Evolutionary conservation across 2,888 invertebrate species (phyloP).

Genomic region (Boloria euphrosyne): DNA sequence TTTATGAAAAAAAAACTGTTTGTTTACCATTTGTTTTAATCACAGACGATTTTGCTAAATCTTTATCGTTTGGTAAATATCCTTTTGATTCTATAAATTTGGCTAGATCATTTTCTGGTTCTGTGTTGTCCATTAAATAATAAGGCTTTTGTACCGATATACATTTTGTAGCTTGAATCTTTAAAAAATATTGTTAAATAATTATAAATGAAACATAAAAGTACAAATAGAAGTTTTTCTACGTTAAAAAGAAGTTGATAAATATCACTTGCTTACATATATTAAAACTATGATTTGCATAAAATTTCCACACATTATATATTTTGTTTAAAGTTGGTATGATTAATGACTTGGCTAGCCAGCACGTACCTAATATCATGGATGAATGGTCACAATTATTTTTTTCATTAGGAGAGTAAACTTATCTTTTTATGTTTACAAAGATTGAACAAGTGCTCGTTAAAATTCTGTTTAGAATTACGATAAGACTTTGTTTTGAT

Average conservation of each 20-base stretch:
- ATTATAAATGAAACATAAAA: background rate
- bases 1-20: background rate
- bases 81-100: constrained; percentile 59
- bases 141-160: constrained; percentile 48
- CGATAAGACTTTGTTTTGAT: constrained; percentile 42
- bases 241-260: background rate
- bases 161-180: constrained; percentile 47
- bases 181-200: constrained; percentile 32
- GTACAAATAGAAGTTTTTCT: background rate
- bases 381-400: constrained; percentile 52
- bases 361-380: constrained; percentile 53
- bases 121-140: constrained; percentile 48
- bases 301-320: constrained; percentile 17
- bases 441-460: constrained; percentile 66
- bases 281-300: constrained; percentile 17
- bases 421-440: constrained; percentile 55
- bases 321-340: background rate
- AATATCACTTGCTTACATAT: constrained; percentile 18
- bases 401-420: constrained; percentile 40
- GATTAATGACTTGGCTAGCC: background rate
- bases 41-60: constrained; percentile 55
- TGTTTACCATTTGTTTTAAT: constrained; percentile 57
- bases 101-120: constrained; percentile 55
- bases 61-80: constrained; percentile 61
- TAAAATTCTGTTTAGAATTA: constrained; percentile 52